Base-by-base conservation (phyloP, 92 coral and sea anemone genomes). In the Epizoanthus ramosus region DNA sequence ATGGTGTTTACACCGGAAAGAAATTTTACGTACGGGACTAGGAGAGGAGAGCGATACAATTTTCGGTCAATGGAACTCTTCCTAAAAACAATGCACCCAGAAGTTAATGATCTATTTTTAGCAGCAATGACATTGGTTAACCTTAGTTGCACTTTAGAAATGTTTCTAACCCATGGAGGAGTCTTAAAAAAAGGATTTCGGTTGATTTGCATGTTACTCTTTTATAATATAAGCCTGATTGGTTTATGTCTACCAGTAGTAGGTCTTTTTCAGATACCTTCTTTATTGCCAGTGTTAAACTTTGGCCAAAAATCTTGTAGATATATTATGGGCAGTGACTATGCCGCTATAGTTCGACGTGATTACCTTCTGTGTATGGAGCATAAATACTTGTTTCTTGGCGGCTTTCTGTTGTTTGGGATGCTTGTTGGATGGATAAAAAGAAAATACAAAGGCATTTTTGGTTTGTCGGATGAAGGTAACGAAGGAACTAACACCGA, bases 61-160 rank as follows among this genome's bases (percentile, higher is more conserved):
- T 97, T 88, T 68, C 73, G 64, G 39, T 83, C 92, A 1, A 81
- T 97, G 83, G 92, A 97, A 50, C 81, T 97, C 39, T 97, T 89
- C 73, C 72, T 97, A 28, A 94, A 84, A 80, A 94, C 96, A 28
- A 82, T 97, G 21, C 95, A 97, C 63, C 99, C 99, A 8, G 99
- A 97, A 83, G 97, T 89, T 41, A 97, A 97, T 83, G 99, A 97
- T 60, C 69, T 97, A 50, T 97, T 97, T 74, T 73, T 94, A 80
- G 84, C 90, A 71, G 88, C 89, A 16, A 83, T 97, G 69, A 69
- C 80, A 19, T 75, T 94, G 59, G 88, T 93, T 52, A 97, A 97
- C 70, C 79, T 92, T 74, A 83, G 92, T 68, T 94, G 99, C 63
- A 45, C 91, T 47, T 75, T 97, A 82, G 97, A 90, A 75, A 76